These are phyloP conservation scores for Muscina levida DNA, from an alignment of 2,888 invertebrate genomes.

Conservation along the genomic window DNA sequence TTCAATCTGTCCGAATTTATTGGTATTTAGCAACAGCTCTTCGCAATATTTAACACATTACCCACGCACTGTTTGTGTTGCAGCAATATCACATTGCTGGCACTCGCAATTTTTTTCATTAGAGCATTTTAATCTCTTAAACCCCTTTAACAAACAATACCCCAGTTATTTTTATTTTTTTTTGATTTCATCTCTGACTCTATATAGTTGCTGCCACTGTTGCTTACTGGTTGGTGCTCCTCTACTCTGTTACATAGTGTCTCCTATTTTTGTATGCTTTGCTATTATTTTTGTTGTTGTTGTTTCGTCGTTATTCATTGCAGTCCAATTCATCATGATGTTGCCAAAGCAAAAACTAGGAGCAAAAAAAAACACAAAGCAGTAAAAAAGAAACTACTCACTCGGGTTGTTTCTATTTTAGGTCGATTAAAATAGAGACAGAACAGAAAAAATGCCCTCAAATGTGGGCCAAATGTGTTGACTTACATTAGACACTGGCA, in stretches of 20 bases:
- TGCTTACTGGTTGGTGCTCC: not conserved
- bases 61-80: no score
- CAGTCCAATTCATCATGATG: conserved; percentile 65
- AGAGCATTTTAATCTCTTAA: conserved; percentile 64
- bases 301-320: conserved; percentile 53
- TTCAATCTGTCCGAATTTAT: no score
- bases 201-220: not conserved
- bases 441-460: conserved; percentile 41
- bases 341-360: conserved; percentile 60
- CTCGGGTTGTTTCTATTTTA: conserved; percentile 63
- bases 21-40: no score
- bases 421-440: conserved; percentile 63
- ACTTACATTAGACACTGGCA: conserved; percentile 62
- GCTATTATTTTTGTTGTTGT: conserved; percentile 24
- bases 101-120: conserved; percentile 63
- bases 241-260: conserved; percentile 57
- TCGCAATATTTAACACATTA: no score
- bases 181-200: not conserved
- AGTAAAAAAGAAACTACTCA: conserved; percentile 2
- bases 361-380: not conserved
- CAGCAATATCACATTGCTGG: conserved; percentile 48
- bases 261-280: conserved; percentile 34
- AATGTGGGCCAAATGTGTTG: conserved; percentile 66
- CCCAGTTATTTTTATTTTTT: conserved; percentile 51
- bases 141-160: conserved; percentile 66